A percentile compares a stretch with the other conserved stretches of the same genome.
Conservation (phyloP, 2,888 invertebrate species). For the Notodonta dromedarius region DNA sequence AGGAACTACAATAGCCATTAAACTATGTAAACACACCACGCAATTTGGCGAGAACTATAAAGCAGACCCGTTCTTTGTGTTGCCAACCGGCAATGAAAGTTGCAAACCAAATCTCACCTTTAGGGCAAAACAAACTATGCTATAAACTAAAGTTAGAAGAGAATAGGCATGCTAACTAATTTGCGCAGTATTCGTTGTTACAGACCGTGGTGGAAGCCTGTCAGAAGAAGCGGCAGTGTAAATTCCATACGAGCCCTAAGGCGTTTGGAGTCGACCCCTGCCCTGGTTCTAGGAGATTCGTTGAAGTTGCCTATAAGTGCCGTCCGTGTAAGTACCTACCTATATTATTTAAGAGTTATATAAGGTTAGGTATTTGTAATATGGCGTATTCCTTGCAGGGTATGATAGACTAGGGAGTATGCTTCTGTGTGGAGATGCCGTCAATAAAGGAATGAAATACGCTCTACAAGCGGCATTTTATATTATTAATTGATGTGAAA, state of each 20-base stretch:
- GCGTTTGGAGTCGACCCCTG: slow-evolving; percentile 96
- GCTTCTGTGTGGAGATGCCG: too few species aligned
- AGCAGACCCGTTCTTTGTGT: background rate
- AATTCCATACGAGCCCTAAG: slow-evolving; percentile 94
- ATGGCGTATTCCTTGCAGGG: too few species aligned
- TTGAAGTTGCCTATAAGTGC: slow-evolving; percentile 98
- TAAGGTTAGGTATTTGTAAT: too few species aligned
- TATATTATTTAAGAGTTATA: too few species aligned
- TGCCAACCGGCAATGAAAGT: slow-evolving; percentile 5
- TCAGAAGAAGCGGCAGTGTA: slow-evolving; percentile 96
- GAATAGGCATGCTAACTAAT: slow-evolving; percentile 74
- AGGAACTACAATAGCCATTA: background rate
- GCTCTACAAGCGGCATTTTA: too few species aligned
- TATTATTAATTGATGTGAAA: too few species aligned
- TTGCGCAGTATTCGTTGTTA: slow-evolving; percentile 91
- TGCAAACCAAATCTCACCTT: slow-evolving; percentile 14
- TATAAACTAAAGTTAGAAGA: slow-evolving; percentile 16
- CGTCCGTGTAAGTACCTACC: slow-evolving; percentile 93
- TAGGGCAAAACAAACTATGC: slow-evolving; percentile 6
- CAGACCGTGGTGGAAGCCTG: slow-evolving; percentile 97
- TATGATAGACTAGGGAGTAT: too few species aligned
- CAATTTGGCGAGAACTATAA: slow-evolving; percentile 2
- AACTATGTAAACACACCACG: background rate
- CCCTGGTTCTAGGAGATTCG: slow-evolving; percentile 95
- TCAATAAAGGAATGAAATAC: too few species aligned